Conservation (phyloP, 1,140 invertebrate species). For the Thrips palmi region DNA sequence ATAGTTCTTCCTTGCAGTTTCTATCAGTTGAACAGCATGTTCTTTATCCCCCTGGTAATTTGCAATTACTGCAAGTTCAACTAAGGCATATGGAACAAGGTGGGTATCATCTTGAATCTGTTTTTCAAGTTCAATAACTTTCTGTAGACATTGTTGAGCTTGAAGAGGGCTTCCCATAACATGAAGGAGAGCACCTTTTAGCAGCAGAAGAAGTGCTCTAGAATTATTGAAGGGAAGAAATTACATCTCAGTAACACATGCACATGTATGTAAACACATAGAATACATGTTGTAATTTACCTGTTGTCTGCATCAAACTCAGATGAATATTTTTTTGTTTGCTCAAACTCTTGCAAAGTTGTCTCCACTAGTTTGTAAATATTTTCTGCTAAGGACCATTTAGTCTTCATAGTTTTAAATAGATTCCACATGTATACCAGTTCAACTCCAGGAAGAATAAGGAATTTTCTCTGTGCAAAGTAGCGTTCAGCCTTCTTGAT, state of each 20-base stretch:
- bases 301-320: constrained; percentile 57
- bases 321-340: constrained; percentile 22
- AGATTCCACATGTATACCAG: constrained; percentile 89
- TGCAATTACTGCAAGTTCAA: constrained; percentile 68
- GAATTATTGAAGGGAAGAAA: too few relatives aligned
- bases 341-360: constrained; percentile 27
- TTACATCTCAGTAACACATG: too few relatives aligned
- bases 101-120: constrained; percentile 68
- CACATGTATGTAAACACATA: too few relatives aligned
- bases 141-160: constrained; percentile 56
- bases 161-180: constrained; percentile 48
- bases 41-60: constrained; percentile 42
- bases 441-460: constrained; percentile 71
- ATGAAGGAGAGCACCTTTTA: constrained; percentile 71
- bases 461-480: constrained; percentile 45
- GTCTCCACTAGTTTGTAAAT: constrained; percentile 54
- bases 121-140: constrained; percentile 50
- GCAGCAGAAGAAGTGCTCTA: constrained; percentile 49
- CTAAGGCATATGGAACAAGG: constrained; percentile 67
- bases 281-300: too few relatives aligned
- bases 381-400: constrained; percentile 41
- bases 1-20: constrained; percentile 38
- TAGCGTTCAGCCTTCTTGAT: constrained; percentile 67
- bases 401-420: constrained; percentile 64
- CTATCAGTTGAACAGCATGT: constrained; percentile 50